Evolutionary conservation across 64 coral and sea anemone species (phyloP), one percentile per base, ranked within the genome.

Genomic region (Pachyseris speciosa): DNA sequence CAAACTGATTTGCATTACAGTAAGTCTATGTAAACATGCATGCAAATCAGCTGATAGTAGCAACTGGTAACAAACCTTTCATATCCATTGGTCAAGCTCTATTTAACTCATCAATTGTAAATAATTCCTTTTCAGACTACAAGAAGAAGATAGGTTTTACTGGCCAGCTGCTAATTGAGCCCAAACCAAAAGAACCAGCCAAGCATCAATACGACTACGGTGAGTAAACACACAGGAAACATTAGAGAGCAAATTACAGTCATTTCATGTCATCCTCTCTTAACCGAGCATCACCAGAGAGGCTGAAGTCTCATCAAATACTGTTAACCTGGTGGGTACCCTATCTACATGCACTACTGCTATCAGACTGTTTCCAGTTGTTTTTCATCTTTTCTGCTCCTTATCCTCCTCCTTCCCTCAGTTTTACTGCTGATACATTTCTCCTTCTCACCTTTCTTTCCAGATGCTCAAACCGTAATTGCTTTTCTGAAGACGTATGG

Each of bases 131-230:
- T 87, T 38, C 67, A 96, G 94, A 58, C 53, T 93, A 96, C 64
- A 96, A 96, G 30, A 78, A 59, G 77, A 96, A 96, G 77, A 96
- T 96, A 69, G 90, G 78, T 19, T 96, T 96, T 83, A 79, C 84
- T 11, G 94, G 94, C 31, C 94, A 96, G 58, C 86, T 96, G 9
- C 74, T 96, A 3, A 96, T 96, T 76, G 94, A 96, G 34, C 94
- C 94, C 11, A 96, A 96, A 24, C 94, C 94, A 33, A 96, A 96
- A 75, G 94, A 96, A 70, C 94, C 94, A 70, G 89, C 94, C 2
- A 96, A 92, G 10, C 94, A 96, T 57, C 94, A 96, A 26, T 96
- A 96, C 66, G 94, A 96, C 58, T 96, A 96, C 84, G 94, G 94
- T 96, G 49, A 58, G 85, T 5, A 72, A 39, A 38, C 43, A n/a